Base-by-base conservation (phyloP, 1,140 invertebrate genomes). In the Procambarus clarkii region DNA sequence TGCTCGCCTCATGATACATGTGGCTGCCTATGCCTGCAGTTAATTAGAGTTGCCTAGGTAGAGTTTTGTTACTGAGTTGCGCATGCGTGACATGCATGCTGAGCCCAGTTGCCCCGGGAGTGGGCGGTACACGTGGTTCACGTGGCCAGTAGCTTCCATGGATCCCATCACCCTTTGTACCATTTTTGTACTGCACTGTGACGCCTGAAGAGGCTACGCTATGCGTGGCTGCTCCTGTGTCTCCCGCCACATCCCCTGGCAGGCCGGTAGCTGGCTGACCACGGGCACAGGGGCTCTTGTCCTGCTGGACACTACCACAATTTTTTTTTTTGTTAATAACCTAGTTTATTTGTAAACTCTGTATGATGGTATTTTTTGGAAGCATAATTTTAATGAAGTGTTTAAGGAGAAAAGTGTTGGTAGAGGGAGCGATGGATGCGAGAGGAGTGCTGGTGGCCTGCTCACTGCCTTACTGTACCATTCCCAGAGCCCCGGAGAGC, bases 391-490 rank as follows among this genome's bases (percentile, higher is more conserved):
- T 82, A 60, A 9, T 71, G 79, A 80, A 74, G 64, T 80, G 79
- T 74, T 88, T 44, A 54, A 54, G 50, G 50, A 80, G 8, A 81
- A 64, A 45, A 71, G 86, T 71, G 85, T 81, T 69, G 69, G 45
- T 81, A 58, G 71, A 88, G 79, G 86, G 79, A 71, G 83, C 46
- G 69, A 45, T 74, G 45, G 71, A 81, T 60, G 86, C 46, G 82
- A 74, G 77, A 76, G 80, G 80, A 91, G 88, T 85, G 82, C 79
- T 91, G 82, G 88, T 91, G 88, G 88, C 88, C 69, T 79, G 88
- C 88, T 91, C 88, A 91, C 88, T 91, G 88, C 88, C 88, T 84
- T 91, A 91, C 88, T 91, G 76, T 91, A 91, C 88, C 88, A 91
- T 91, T 91, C 88, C 88, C 88, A 44, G 79, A 79, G 71, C 71